phyloP scores from a whole-genome alignment of 2,888 invertebrate species.

The Lepidochrysops patricia region DNA sequence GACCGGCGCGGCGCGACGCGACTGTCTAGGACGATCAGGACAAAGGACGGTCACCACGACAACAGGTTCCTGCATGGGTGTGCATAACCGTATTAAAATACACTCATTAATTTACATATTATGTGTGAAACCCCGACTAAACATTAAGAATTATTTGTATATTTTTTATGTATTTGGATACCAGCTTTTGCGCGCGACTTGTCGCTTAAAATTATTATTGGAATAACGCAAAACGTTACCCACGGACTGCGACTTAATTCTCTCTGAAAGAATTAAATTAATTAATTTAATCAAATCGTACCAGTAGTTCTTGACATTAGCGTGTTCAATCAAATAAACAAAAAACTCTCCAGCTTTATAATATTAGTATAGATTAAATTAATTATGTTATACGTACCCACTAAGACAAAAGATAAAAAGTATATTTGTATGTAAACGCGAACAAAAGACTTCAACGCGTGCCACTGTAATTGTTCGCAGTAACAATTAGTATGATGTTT shows the following conservation, averaged over 20 bases:
- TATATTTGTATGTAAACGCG: not conserved
- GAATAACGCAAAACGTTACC: too few relatives aligned
- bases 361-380: too few relatives aligned
- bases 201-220: too few relatives aligned
- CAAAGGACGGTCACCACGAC: conserved; percentile 64
- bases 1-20: conserved; percentile 18
- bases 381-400: not conserved
- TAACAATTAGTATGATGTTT: not conserved
- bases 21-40: conserved; percentile 66
- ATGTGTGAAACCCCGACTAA: conserved; percentile 39
- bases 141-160: conserved; percentile 34
- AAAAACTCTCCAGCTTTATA: too few relatives aligned
- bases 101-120: conserved; percentile 55
- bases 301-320: too few relatives aligned
- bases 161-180: conserved; percentile 16
- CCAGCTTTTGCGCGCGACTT: too few relatives aligned
- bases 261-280: too few relatives aligned
- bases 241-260: too few relatives aligned
- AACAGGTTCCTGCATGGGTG: conserved; percentile 65
- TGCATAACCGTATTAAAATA: conserved; percentile 54
- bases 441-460: conserved; percentile 11
- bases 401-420: conserved; percentile 1
- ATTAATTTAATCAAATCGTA: not conserved
- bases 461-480: not conserved
- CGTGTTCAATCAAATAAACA: too few relatives aligned